These are phyloP conservation scores for Chinchilla lanigera DNA, from an alignment of 2,113 vertebrate species.

Conservation along the genomic window DNA sequence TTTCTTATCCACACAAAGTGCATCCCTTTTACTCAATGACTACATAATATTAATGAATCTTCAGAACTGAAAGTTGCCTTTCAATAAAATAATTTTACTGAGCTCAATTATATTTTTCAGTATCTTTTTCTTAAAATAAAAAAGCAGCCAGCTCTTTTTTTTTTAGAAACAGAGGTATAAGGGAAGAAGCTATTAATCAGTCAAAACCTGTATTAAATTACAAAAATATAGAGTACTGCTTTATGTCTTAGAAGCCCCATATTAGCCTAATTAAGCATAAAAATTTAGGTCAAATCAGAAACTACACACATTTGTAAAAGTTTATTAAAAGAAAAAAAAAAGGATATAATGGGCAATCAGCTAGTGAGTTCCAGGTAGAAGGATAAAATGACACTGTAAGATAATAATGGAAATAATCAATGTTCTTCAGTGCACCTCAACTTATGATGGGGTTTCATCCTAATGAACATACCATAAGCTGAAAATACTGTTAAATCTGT, in stretches of 20 bases:
- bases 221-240: not conserved
- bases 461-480: not conserved
- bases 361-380: not conserved
- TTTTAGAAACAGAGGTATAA: not conserved
- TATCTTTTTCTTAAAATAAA: not conserved
- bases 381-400: not conserved
- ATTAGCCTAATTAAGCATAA: slow-evolving; percentile 20
- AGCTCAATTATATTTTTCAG: not conserved
- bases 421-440: not conserved
- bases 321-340: slow-evolving; percentile 31
- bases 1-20: not conserved
- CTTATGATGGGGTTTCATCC: not conserved
- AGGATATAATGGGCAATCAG: not conserved
- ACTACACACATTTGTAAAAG: not conserved
- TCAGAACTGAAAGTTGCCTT: not conserved
- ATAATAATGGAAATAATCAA: not conserved
- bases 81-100: not conserved
- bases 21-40: slow-evolving; percentile 12
- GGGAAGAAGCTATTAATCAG: not conserved
- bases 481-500: not conserved
- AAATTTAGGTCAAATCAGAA: slow-evolving; percentile 34
- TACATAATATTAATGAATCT: not conserved
- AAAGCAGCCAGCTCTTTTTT: not conserved
- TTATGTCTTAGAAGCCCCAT: not conserved
- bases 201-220: slow-evolving; percentile 17